A percentile compares a stretch with the other conserved stretches of the same genome.
phyloP scores from a whole-genome alignment of 2,888 invertebrate genomes.

The Cataglyphis altisquamis region DNA sequence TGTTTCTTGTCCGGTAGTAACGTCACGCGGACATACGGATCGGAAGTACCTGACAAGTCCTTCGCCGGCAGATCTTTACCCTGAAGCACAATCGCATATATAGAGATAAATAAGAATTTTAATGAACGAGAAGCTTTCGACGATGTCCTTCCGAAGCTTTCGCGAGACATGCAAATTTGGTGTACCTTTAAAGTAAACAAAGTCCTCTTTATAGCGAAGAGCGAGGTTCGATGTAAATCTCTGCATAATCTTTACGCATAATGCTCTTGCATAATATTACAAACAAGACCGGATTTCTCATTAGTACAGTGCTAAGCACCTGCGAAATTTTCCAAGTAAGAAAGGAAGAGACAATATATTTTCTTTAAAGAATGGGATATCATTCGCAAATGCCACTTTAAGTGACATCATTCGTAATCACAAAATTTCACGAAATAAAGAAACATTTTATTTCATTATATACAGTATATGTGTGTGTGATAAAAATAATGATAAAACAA shows the following conservation, averaged over 20 bases:
- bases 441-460: conserved; percentile 5
- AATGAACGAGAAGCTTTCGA: conserved; percentile 7
- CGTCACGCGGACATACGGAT: conserved; percentile 96
- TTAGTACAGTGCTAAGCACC: not conserved
- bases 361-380: not conserved
- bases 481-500: not conserved
- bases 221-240: conserved; percentile 39
- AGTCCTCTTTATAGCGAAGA: conserved; percentile 1
- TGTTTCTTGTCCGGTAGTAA: conserved; percentile 97
- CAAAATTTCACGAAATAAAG: not conserved
- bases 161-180: not conserved
- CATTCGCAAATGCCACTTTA: not conserved
- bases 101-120: conserved; percentile 2
- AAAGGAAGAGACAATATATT: not conserved
- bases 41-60: conserved; percentile 96
- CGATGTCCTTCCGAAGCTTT: not conserved
- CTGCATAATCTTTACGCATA: not conserved
- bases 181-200: not conserved
- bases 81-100: conserved; percentile 85
- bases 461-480: not conserved
- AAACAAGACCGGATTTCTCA: conserved; percentile 5
- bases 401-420: not conserved
- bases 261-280: conserved; percentile 8
- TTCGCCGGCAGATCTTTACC: conserved; percentile 98
- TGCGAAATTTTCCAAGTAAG: not conserved